Percentiles rank a stretch among this genome's conserved stretches.
phyloP scores from a whole-genome alignment of 1,140 invertebrate species.

The Drosophila orena region DNA sequence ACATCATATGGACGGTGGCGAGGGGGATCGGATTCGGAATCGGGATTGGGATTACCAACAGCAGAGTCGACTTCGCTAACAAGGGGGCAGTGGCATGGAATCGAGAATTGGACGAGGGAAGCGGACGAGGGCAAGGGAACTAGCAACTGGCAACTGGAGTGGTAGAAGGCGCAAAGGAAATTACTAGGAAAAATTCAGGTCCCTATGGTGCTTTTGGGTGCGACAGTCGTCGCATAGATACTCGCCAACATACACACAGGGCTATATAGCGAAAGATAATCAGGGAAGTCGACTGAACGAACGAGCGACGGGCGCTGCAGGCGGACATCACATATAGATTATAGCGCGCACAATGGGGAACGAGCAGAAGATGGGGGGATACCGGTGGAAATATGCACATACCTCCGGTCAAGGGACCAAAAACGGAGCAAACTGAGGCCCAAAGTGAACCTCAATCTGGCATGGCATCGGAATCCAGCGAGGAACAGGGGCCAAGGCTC shows the following conservation, averaged over 20 bases:
- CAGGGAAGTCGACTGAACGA: conserved; percentile 25
- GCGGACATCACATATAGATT: conserved; percentile 71
- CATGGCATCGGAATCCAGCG: conserved; percentile 26
- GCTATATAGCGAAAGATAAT: conserved; percentile 36
- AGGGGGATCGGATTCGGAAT: conserved; percentile 25
- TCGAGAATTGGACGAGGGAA: conserved; percentile 6
- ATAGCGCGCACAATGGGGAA: conserved; percentile 62
- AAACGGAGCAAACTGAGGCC: conserved; percentile 30
- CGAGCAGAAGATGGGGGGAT: conserved; percentile 61
- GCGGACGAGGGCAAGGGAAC: conserved; percentile 1
- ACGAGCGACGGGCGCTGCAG: conserved; percentile 40
- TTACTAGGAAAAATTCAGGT: conserved; percentile 81
- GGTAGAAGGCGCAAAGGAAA: conserved; percentile 69
- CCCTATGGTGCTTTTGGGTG: conserved; percentile 80
- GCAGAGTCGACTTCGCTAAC: conserved; percentile 16
- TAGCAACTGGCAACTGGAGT: conserved; percentile 21
- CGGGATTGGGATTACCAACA: conserved; percentile 67
- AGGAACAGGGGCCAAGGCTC: conserved; percentile 27
- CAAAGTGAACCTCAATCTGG: conserved; percentile 22
- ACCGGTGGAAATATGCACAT: conserved; percentile 42
- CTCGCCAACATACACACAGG: conserved; percentile 8
- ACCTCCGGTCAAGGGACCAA: conserved; percentile 33
- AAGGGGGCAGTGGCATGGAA: conserved; percentile 40
- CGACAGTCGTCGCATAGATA: conserved; percentile 66
- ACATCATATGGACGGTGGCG: conserved; percentile 24